Evolutionary conservation across 2,113 vertebrate species (phyloP).

Genomic region (Brachypteracias leptosomus): DNA sequence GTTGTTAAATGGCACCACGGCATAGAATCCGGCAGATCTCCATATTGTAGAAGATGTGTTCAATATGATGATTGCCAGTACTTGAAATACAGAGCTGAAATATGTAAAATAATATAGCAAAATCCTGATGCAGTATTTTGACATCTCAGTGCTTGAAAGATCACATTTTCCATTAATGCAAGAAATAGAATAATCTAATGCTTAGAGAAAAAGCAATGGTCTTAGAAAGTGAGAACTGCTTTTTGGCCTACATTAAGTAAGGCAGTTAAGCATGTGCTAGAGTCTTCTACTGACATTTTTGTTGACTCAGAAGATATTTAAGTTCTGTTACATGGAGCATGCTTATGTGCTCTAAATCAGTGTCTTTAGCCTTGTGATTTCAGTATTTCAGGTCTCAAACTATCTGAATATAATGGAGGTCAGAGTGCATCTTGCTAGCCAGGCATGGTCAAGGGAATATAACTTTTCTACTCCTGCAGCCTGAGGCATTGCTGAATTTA

Average conservation of each 20-base stretch:
- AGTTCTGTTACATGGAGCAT: background rate
- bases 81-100: background rate
- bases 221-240: background rate
- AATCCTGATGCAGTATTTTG: background rate
- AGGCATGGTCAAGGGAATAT: background rate
- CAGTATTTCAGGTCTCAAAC: background rate
- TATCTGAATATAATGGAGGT: background rate
- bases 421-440: background rate
- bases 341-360: background rate
- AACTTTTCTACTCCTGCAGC: background rate
- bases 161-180: background rate
- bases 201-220: background rate
- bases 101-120: background rate
- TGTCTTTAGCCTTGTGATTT: background rate
- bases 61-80: background rate
- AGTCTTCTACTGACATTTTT: background rate
- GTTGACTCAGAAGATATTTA: background rate
- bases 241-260: background rate
- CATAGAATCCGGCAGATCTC: background rate
- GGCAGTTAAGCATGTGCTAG: background rate
- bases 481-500: background rate
- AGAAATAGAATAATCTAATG: background rate
- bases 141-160: background rate
- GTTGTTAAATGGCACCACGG: conserved; percentile 21
- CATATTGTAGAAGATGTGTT: background rate